Base-by-base conservation (phyloP, 2,888 invertebrate genomes). In the Eristalis tenax region DNA sequence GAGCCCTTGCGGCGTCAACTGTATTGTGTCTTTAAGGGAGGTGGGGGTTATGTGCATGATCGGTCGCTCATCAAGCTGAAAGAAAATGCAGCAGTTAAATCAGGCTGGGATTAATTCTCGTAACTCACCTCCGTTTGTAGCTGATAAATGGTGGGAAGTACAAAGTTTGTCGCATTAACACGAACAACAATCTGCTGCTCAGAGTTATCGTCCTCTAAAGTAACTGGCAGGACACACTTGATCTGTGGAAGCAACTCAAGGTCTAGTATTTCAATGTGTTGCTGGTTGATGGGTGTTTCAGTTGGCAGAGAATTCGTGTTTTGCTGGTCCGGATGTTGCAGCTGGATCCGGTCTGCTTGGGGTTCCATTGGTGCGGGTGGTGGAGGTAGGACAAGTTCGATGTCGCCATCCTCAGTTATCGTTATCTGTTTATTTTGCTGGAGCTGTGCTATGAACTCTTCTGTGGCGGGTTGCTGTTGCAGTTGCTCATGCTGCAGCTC, bases 101-200 rank as follows among this genome's bases (percentile, higher is more conserved):
- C 69, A 50, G 13, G 26, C 15, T 15, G 0, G 15, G 50, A 73
- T 11, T 28, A 18, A 68, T 50, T 15, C 23, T n/a, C 18, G 32
- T 18, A 23, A 69, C 76, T 85, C 80, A 92, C 92, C 90, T 93
- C 93, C 93, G 93, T 93, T 90, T 93, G 93, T 75, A 93, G 90
- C 79, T 93, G 93, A 89, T 93, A 93, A 65, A 93, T 92, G 40
- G 92, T 92, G 23, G 93, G 93, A 50, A 93, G 86, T 15, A 93
- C 90, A 38, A 93, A 90, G 88, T 93, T 93, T 83, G 93, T 93
- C 4, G 92, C 91, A 88, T 93, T 93, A 74, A 93, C 93, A 61
- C 93, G 93, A 0, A 93, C 93, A 4, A 93, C 91, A 75, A 93
- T 92, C 88, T 93, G 93, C 80, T 93, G 93, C 88, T 93, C 93